Conservation (phyloP, 2,888 invertebrate species). For the Tachina grossa region DNA sequence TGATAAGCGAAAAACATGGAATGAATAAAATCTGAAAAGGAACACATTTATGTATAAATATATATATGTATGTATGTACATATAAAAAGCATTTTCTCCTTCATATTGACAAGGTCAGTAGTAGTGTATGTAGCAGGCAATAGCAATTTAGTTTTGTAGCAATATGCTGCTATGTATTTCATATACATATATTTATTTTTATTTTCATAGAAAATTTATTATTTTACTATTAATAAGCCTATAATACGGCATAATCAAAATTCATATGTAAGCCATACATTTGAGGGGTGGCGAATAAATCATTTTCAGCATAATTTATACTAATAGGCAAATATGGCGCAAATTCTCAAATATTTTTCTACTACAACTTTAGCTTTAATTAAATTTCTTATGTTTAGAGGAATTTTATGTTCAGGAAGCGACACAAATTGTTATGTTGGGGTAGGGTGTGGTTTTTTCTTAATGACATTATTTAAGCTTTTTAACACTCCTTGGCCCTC, state of each 20-base stretch:
- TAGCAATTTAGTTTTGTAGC: slow-evolving; percentile 14
- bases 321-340: neutral
- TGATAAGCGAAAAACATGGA: slow-evolving; percentile 12
- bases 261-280: slow-evolving; percentile 27
- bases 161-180: slow-evolving; percentile 23
- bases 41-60: neutral
- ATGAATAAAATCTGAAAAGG: slow-evolving; percentile 7
- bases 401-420: neutral
- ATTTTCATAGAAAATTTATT: neutral
- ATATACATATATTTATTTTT: neutral
- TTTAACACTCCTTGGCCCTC: neutral
- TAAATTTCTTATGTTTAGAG: neutral
- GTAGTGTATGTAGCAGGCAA: slow-evolving; percentile 24
- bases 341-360: neutral
- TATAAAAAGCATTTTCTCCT: slow-evolving; percentile 46
- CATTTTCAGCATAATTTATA: slow-evolving; percentile 10
- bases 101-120: slow-evolving; percentile 64
- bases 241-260: neutral
- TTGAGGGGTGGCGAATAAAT: slow-evolving; percentile 32
- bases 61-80: too few relatives aligned
- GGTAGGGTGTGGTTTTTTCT: slow-evolving; percentile 1
- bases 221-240: neutral
- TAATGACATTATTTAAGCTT: neutral
- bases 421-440: neutral
- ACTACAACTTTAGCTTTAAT: neutral